Evolutionary conservation across 2,797 vertebrate species (phyloP), one percentile per base, ranked within the genome.

Genomic region (Pterois miles): DNA sequence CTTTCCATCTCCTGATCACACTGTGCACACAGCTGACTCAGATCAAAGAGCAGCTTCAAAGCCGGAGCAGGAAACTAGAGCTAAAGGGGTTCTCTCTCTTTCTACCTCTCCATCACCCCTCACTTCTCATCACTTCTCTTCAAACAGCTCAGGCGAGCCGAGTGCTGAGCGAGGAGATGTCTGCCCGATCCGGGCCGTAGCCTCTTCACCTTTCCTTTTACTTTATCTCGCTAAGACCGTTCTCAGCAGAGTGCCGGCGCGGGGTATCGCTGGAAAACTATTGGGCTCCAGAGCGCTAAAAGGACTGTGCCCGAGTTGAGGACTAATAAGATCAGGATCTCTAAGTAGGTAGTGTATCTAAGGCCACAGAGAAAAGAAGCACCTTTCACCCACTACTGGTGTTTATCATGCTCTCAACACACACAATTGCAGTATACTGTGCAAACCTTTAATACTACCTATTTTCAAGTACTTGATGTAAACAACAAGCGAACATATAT

Each of bases 381-480:
- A 91, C 91, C 91, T 84, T 87, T 90, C 82, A 77, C 77, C 80
- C 78, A 66, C 71, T 65, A 80, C 65, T 52, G 76, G 76, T 82
- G 74, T 86, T 79, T 67, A 65, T 83, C 82, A 92, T 82, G 83
- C 81, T 82, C 74, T 86, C 82, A 76, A 58, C 75, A 76, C 77
- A 81, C 85, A 85, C 60, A 66, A 58, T 46, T 78, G 80, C 85
- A 83, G 77, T 72, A 77, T 40, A 82, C 86, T 86, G 79, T 89
- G 88, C 87, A 91, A 78, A 83, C 84, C 81, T 74, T 76, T 78
- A 86, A 77, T 64, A 82, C 79, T 74, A 89, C 63, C 62, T 89
- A 91, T 81, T 74, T 97, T 97, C 96, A 97, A 97, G 96, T 96
- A 97, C 95, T 93, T 92, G 90, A 94, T 94, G 95, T 96, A 96